A percentile compares a stretch with the other conserved stretches of the same genome.
Evolutionary conservation across 1,140 invertebrate species (phyloP).

Genomic region (Diachasmimorpha longicaudata): DNA sequence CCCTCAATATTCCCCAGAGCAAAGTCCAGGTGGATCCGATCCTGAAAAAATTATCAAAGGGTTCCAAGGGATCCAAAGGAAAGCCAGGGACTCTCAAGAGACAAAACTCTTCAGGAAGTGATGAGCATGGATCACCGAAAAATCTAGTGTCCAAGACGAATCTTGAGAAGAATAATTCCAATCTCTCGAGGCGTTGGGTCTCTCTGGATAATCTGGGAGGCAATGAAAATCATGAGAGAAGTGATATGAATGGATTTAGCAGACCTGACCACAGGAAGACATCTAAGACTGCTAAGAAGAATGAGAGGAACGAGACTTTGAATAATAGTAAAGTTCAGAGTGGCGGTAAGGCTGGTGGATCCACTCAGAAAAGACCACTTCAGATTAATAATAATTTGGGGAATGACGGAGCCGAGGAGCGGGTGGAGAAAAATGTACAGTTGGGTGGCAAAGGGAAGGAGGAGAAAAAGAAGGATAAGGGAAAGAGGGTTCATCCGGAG

Average conservation of each 20-base stretch:
- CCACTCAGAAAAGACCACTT: slow-evolving; percentile 50
- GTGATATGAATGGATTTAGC: slow-evolving; percentile 48
- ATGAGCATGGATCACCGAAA: slow-evolving; percentile 62
- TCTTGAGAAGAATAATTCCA: slow-evolving; percentile 49
- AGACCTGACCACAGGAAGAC: slow-evolving; percentile 51
- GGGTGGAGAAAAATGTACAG: slow-evolving; percentile 62
- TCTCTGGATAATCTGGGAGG: slow-evolving; percentile 54
- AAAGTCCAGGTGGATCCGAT: slow-evolving; percentile 36
- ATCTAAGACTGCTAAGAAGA: slow-evolving; percentile 37
- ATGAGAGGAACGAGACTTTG: slow-evolving; percentile 45
- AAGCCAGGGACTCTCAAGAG: slow-evolving; percentile 56
- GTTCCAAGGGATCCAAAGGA: slow-evolving; percentile 47
- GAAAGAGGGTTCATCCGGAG: slow-evolving; percentile 56
- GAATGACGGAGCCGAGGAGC: slow-evolving; percentile 50
- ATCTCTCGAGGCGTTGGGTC: slow-evolving; percentile 56
- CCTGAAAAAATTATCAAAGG: slow-evolving; percentile 49
- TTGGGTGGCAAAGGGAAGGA: slow-evolving; percentile 59
- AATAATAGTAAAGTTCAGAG: slow-evolving; percentile 53
- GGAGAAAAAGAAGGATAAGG: slow-evolving; percentile 54
- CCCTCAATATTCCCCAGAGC: slow-evolving; percentile 3
- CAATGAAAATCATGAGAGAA: slow-evolving; percentile 37
- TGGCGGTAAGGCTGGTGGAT: slow-evolving; percentile 39
- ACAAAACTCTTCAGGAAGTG: slow-evolving; percentile 64
- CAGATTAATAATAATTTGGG: slow-evolving; percentile 61
- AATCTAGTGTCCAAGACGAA: slow-evolving; percentile 49